Conservation (phyloP, 2,888 invertebrate genomes). For the Agonopterix arenella region DNA sequence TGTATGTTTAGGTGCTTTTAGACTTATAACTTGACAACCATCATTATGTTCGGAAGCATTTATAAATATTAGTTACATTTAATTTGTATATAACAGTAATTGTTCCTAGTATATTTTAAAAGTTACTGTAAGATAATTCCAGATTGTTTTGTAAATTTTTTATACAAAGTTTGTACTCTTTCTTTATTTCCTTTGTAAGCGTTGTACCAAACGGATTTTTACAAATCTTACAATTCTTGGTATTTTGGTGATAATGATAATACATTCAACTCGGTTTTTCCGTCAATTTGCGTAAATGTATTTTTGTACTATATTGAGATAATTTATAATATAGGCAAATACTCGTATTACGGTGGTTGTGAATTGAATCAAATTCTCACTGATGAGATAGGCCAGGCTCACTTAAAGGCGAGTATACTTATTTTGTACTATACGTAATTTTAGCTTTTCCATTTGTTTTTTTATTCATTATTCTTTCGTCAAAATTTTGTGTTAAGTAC, state of each 20-base stretch:
- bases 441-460: too few species aligned
- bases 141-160: slow-evolving; percentile 1
- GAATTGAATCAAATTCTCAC: slow-evolving; percentile 4
- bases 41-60: slow-evolving; percentile 17
- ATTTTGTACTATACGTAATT: slow-evolving; percentile 1
- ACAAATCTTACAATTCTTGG: too few species aligned
- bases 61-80: slow-evolving; percentile 14
- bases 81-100: slow-evolving; percentile 7
- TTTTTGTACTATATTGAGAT: too few species aligned
- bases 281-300: too few species aligned
- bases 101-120: slow-evolving; percentile 15
- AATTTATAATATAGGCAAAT: not conserved
- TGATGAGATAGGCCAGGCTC: slow-evolving; percentile 5
- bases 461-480: too few species aligned
- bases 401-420: slow-evolving; percentile 14
- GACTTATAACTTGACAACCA: not conserved
- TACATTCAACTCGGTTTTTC: too few species aligned
- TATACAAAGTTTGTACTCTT: not conserved
- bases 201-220: too few species aligned
- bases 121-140: slow-evolving; percentile 1
- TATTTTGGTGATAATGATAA: too few species aligned
- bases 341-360: slow-evolving; percentile 9
- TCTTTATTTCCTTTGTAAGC: too few species aligned
- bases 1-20: slow-evolving; percentile 1
- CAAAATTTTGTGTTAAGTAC: too few species aligned